Evolutionary conservation across 2,113 vertebrate genomes (phyloP).

Genomic region (Pygoscelis adeliae): DNA sequence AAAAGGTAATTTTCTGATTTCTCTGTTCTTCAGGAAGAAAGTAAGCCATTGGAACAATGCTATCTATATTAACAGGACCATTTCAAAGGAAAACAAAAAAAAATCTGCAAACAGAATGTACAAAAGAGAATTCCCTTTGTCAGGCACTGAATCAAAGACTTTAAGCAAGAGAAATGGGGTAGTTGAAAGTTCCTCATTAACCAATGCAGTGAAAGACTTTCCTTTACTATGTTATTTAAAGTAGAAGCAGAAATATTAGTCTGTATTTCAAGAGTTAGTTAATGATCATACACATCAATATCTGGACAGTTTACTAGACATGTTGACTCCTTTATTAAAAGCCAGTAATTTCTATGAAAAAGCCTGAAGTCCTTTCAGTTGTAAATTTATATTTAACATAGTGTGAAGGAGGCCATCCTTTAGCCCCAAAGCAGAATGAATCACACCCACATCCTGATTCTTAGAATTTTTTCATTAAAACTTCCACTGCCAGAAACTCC

Average conservation of each 20-base stretch:
- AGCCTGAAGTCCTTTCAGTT: neutral
- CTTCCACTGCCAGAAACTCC: neutral
- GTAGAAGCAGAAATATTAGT: neutral
- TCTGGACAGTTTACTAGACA: neutral
- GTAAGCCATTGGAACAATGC: neutral
- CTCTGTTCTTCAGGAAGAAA: neutral
- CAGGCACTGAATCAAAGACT: neutral
- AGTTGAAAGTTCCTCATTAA: neutral
- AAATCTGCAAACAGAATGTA: neutral
- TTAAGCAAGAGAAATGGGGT: neutral
- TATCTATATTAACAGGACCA: neutral
- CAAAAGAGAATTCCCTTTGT: neutral
- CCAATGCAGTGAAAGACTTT: neutral
- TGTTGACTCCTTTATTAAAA: neutral
- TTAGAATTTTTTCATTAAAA: neutral
- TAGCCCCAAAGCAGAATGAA: neutral
- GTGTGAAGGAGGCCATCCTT: neutral
- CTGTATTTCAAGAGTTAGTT: neutral
- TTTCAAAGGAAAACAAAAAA: neutral
- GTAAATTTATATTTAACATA: neutral
- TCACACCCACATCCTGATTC: neutral
- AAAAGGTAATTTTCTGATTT: neutral
- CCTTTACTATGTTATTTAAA: neutral
- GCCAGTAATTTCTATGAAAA: neutral
- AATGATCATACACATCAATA: neutral